Percentiles rank a stretch among this genome's conserved stretches.
phyloP scores from a whole-genome alignment of 1,140 invertebrate species.

The Bicyclus anynana region DNA sequence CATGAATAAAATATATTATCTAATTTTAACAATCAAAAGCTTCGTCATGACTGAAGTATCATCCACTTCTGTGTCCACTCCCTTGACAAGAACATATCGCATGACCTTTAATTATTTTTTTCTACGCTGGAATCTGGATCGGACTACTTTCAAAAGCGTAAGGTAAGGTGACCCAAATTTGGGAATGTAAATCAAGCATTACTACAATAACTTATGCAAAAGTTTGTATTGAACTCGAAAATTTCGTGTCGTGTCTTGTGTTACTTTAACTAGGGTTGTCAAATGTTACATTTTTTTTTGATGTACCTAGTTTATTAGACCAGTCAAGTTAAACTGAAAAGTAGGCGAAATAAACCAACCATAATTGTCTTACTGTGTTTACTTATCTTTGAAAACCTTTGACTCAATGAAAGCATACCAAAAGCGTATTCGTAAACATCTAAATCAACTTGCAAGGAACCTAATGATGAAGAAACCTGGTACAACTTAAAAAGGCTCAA shows the following conservation, averaged over 20 bases:
- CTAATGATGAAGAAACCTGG: too few species aligned
- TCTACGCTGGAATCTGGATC: conserved; percentile 57
- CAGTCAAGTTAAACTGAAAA: too few species aligned
- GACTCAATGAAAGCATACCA: too few species aligned
- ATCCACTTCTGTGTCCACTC: neutral
- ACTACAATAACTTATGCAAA: conserved; percentile 26
- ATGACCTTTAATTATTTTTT: conserved; percentile 46
- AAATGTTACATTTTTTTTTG: neutral
- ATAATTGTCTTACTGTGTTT: too few species aligned
- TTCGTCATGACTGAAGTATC: neutral
- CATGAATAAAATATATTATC: too few species aligned
- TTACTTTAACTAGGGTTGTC: neutral
- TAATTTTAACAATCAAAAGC: neutral
- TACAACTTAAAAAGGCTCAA: too few species aligned
- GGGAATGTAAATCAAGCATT: conserved; percentile 16
- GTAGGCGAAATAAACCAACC: too few species aligned
- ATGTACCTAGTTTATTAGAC: too few species aligned
- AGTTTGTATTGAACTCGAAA: neutral
- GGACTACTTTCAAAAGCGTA: conserved; percentile 63
- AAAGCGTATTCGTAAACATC: too few species aligned
- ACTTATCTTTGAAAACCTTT: too few species aligned
- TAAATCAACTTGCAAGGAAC: too few species aligned
- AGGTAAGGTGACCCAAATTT: conserved; percentile 51
- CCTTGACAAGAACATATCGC: conserved; percentile 26
- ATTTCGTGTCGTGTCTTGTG: neutral